phyloP scores from a whole-genome alignment of 2,888 invertebrate species.

The Sclerodermus sp. region DNA sequence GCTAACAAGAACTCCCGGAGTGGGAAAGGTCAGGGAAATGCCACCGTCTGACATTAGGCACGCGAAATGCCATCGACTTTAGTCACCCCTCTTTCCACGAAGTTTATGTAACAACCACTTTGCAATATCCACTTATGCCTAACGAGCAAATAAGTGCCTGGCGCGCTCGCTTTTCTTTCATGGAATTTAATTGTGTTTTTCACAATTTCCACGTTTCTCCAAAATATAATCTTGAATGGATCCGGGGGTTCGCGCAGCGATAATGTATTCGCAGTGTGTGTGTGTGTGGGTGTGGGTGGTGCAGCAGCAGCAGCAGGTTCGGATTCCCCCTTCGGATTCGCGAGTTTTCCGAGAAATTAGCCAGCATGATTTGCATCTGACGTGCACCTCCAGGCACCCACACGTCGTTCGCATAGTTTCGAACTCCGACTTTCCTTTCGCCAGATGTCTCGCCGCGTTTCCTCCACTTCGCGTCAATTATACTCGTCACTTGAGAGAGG shows the following conservation, averaged over 20 bases:
- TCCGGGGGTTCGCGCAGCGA: too few species aligned
- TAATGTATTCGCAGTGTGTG: too few species aligned
- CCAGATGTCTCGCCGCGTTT: constrained; percentile 43
- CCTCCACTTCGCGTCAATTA: constrained; percentile 44
- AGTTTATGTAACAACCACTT: not conserved
- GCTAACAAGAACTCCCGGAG: not conserved
- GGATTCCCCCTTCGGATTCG: constrained; percentile 23
- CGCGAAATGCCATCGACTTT: constrained; percentile 41
- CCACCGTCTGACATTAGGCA: constrained; percentile 44
- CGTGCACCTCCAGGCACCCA: constrained; percentile 47
- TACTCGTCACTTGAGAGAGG: constrained; percentile 22
- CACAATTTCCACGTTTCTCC: too few species aligned
- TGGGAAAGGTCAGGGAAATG: constrained; percentile 50
- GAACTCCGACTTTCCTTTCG: constrained; percentile 37
- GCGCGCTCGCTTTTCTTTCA: too few species aligned
- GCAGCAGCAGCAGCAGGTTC: too few species aligned
- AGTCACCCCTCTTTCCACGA: not conserved
- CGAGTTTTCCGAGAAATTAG: constrained; percentile 54
- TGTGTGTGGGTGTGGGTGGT: too few species aligned
- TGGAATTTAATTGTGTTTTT: too few species aligned
- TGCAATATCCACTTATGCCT: too few species aligned
- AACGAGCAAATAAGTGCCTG: too few species aligned
- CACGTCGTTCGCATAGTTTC: constrained; percentile 49
- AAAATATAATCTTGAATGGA: too few species aligned
- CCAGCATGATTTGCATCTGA: constrained; percentile 55